Evolutionary conservation across 2,888 invertebrate genomes (phyloP).

Genomic region (Ethmia dodecea): DNA sequence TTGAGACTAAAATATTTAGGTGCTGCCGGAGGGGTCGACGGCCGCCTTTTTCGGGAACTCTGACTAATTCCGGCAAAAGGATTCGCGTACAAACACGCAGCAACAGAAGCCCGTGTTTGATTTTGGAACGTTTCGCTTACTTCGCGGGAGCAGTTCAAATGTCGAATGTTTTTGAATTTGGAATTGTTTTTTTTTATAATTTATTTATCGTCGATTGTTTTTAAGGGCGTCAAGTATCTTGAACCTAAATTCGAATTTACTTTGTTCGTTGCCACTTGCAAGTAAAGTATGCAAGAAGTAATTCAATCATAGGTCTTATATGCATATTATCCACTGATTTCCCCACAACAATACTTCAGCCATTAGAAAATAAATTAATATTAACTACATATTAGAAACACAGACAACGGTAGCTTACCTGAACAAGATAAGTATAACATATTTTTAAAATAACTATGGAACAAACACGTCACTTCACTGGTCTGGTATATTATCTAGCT

Average conservation of each 20-base stretch:
- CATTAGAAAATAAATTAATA: too few relatives aligned
- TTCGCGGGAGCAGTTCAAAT: slow-evolving; percentile 22
- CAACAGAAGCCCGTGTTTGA: slow-evolving; percentile 39
- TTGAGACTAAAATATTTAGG: slow-evolving; percentile 68
- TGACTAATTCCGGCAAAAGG: slow-evolving; percentile 69
- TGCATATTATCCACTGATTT: too few relatives aligned
- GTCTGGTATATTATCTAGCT: too few relatives aligned
- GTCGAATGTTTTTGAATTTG: slow-evolving; percentile 17
- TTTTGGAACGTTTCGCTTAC: slow-evolving; percentile 27
- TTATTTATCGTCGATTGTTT: not conserved
- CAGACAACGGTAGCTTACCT: too few relatives aligned
- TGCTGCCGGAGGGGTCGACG: slow-evolving; percentile 62
- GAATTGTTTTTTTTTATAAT: slow-evolving; percentile 2
- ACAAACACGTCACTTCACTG: too few relatives aligned
- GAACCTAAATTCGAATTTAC: slow-evolving; percentile 59
- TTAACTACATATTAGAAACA: too few relatives aligned
- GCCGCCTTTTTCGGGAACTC: slow-evolving; percentile 71
- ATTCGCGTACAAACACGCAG: slow-evolving; percentile 38
- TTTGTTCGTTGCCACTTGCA: too few relatives aligned
- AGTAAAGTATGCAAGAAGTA: too few relatives aligned
- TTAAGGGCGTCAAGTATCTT: slow-evolving; percentile 38
- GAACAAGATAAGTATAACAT: too few relatives aligned
- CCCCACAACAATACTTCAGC: too few relatives aligned
- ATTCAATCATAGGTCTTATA: too few relatives aligned
- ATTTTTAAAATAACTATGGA: too few relatives aligned